Evolutionary conservation across 2,113 vertebrate genomes (phyloP).

Genomic region (Etia nguti): DNA sequence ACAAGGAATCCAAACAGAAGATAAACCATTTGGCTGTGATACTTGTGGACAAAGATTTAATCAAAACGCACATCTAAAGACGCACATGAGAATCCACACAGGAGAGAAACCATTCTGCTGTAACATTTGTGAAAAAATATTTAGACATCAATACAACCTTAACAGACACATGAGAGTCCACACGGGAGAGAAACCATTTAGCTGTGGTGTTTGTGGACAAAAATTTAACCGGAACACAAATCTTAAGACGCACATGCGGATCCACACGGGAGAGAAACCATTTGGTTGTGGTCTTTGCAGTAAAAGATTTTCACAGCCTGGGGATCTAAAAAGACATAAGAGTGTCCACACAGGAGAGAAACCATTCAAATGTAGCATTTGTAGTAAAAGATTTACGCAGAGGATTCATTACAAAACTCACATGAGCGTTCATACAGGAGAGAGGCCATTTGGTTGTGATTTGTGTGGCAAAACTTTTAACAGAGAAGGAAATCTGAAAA

Average conservation of each 20-base stretch:
- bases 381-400: background rate
- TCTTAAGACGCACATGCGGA: background rate
- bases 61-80: background rate
- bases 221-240: background rate
- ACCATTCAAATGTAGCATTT: background rate
- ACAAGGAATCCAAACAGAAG: background rate
- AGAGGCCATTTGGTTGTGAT: background rate
- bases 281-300: background rate
- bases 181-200: background rate
- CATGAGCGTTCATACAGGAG: background rate
- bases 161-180: background rate
- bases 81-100: background rate
- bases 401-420: background rate
- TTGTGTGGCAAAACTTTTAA: background rate
- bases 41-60: background rate
- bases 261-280: background rate
- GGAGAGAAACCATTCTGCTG: background rate
- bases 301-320: background rate
- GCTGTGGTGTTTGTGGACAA: background rate
- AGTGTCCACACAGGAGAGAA: background rate
- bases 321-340: background rate
- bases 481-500: background rate
- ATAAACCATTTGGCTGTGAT: background rate
- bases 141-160: background rate
- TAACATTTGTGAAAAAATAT: background rate